Evolutionary conservation across 2,888 invertebrate species (phyloP), one percentile per base, ranked within the genome.

Genomic region (Julus scanicus): DNA sequence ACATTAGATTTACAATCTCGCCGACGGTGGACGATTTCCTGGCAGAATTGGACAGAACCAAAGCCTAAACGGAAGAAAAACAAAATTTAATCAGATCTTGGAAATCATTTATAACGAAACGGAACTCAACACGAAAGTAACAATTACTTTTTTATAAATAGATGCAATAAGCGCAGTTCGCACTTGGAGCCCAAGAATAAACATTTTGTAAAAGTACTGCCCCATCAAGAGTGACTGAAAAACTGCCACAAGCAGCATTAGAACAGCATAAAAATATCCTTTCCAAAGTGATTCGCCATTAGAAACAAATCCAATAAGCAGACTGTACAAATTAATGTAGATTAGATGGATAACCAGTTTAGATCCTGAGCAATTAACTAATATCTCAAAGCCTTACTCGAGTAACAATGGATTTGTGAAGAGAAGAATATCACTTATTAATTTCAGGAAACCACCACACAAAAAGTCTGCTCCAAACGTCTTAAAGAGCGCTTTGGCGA

Each of bases 171-270:
- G 92, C 0, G 97, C 96, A 0, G 98, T 97, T 89, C 97, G 94
- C 91, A 99, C 96, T 89, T 97, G 95, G 94, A 99, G 95, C 4
- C 98, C 98, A 29, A 97, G 95, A 86, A 97, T 93, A 93, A 97
- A 96, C 97, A 97, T 97, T 88, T 95, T 94, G 91, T 97, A 96
- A 92, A 98, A 98, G 92, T 98, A 98, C 91, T 98, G 97, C 1
- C 97, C 95, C 80, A 97, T 93, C 86, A 98, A 93, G 90, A 98
- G 92, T 0, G 98, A 98, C 92, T 98, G 97, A 0, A 95, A 91
- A 0, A 95, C 93, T 0, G 98, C 96, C 80, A 95, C 95, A 1
- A 94, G 91, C 90, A 99, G 94, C 89, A 99, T 94, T 0, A 95
- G 92, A 0, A 94, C 93, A 0, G 97, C 96, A 92, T 96, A 98